Conservation (phyloP, 2,113 vertebrate species). For the Notarius lentiginosus region DNA sequence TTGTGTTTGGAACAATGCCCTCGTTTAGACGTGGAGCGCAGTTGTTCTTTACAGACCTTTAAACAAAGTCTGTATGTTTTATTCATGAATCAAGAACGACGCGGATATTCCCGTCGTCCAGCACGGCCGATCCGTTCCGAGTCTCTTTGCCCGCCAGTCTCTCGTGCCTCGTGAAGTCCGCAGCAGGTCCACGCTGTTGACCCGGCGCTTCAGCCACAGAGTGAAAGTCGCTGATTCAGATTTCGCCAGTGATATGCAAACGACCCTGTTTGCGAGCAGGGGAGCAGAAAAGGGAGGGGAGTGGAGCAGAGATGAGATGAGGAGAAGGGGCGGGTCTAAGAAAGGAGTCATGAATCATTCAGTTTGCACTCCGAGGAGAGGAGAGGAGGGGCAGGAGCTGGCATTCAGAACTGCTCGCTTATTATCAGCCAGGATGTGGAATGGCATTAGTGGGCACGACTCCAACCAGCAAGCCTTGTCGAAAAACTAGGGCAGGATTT, state of each 20-base stretch:
- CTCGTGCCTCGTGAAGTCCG: background rate
- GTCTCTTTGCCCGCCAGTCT: slow-evolving; percentile 26
- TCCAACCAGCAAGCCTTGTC: slow-evolving; percentile 32
- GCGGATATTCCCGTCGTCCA: slow-evolving; percentile 34
- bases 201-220: slow-evolving; percentile 31
- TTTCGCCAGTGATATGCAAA: slow-evolving; percentile 56
- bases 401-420: slow-evolving; percentile 24
- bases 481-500: slow-evolving; percentile 33
- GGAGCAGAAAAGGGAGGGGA: background rate
- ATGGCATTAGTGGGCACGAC: slow-evolving; percentile 43
- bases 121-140: slow-evolving; percentile 22
- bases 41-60: slow-evolving; percentile 40
- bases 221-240: slow-evolving; percentile 57
- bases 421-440: slow-evolving; percentile 49
- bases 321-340: slow-evolving; percentile 6
- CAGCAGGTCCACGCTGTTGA: slow-evolving; percentile 41
- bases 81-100: slow-evolving; percentile 36
- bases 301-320: background rate
- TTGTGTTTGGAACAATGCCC: background rate
- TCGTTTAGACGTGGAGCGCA: slow-evolving; percentile 22
- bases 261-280: slow-evolving; percentile 26
- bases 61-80: slow-evolving; percentile 44
- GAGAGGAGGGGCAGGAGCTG: slow-evolving; percentile 18
- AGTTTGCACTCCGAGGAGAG: background rate
- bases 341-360: slow-evolving; percentile 34